phyloP scores from a whole-genome alignment of 2,888 invertebrate genomes.

The Spodoptera exigua region DNA sequence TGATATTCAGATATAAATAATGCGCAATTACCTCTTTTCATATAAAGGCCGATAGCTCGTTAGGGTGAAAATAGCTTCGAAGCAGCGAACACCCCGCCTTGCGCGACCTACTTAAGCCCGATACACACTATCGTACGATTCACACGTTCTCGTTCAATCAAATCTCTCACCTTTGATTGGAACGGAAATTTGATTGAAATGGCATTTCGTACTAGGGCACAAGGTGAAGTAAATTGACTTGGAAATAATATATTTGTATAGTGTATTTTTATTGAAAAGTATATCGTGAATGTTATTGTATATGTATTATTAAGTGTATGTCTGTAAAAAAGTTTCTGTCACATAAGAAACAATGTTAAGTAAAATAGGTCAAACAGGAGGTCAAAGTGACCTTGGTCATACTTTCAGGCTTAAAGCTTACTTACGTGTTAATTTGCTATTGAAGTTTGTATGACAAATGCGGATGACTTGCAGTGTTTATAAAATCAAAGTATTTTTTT shows the following conservation, averaged over 20 bases:
- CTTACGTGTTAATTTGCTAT: too few relatives aligned
- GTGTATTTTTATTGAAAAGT: too few relatives aligned
- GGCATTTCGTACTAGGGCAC: constrained; percentile 12
- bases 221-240: not conserved
- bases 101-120: constrained; percentile 52
- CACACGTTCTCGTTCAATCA: constrained; percentile 41
- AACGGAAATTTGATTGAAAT: constrained; percentile 27
- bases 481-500: too few relatives aligned
- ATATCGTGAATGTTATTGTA: too few relatives aligned
- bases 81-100: constrained; percentile 38
- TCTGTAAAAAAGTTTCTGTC: too few relatives aligned
- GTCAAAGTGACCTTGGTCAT: too few relatives aligned
- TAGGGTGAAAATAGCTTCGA: constrained; percentile 52
- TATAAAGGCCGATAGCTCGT: constrained; percentile 53
- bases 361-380: too few relatives aligned
- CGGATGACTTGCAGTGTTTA: too few relatives aligned
- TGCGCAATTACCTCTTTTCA: constrained; percentile 53
- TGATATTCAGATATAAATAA: constrained; percentile 51
- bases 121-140: constrained; percentile 40
- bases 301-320: too few relatives aligned
- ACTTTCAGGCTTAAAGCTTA: too few relatives aligned
- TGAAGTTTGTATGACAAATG: too few relatives aligned
- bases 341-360: too few relatives aligned
- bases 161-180: constrained; percentile 42
- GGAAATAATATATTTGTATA: not conserved